Evolutionary conservation across 2,797 vertebrate genomes (phyloP).

Genomic region (Valencia hispanica): DNA sequence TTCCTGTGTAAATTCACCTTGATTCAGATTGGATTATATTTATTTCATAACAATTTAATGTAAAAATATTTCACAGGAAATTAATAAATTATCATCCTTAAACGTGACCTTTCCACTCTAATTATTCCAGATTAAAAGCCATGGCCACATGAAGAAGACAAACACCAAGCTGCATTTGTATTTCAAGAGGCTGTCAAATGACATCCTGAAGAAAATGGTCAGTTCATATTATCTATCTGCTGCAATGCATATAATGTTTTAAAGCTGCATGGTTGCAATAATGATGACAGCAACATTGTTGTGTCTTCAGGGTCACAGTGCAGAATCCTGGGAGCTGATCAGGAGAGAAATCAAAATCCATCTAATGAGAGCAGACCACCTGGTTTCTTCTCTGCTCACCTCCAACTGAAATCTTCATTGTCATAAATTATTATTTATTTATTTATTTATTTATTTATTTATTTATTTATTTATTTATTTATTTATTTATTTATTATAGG

Average conservation of each 20-base stretch:
- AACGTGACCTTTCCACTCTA: background rate
- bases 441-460: background rate
- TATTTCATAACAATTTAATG: background rate
- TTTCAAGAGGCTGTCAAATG: background rate
- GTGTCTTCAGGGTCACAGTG: conserved; percentile 10
- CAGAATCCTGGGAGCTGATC: conserved; percentile 29
- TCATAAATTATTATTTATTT: too few species aligned
- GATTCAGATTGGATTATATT: background rate
- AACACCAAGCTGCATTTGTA: background rate
- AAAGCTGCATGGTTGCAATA: background rate
- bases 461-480: background rate
- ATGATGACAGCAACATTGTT: rapidly evolving
- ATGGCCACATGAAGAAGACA: background rate
- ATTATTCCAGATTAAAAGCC: background rate
- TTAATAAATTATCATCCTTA: background rate
- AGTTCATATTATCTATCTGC: background rate
- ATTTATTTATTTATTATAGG: too few species aligned
- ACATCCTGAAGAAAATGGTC: background rate
- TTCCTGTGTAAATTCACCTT: conserved; percentile 62
- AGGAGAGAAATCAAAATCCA: conserved; percentile 9
- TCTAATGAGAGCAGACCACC: conserved; percentile 5
- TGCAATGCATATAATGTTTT: background rate
- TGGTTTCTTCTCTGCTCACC: conserved; percentile 4
- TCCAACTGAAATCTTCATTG: background rate
- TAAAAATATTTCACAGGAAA: background rate